These are phyloP conservation scores for Ailuropoda melanoleuca DNA, from an alignment of 2,113 vertebrate species.

Conservation along the genomic window DNA sequence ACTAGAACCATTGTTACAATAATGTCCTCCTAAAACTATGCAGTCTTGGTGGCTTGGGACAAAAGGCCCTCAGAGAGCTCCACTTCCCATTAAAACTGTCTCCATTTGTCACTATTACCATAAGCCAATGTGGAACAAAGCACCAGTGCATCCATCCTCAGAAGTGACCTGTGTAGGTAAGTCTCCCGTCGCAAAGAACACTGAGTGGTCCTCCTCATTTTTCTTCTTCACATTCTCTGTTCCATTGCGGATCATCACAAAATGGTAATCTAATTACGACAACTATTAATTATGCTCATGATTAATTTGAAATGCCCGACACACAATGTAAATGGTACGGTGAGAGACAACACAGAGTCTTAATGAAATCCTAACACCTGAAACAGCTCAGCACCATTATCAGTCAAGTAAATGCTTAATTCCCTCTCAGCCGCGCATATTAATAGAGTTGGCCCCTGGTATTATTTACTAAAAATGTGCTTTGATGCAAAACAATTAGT, in stretches of 20 bases:
- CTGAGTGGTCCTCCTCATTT: neutral
- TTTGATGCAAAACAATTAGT: conserved; percentile 14
- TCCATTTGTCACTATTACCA: neutral
- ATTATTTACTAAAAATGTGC: conserved; percentile 3
- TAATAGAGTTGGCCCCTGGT: neutral
- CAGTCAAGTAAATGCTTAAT: conserved; percentile 40
- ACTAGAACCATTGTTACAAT: neutral
- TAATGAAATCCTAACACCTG: conserved; percentile 73
- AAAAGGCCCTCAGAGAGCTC: neutral
- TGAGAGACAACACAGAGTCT: conserved; percentile 28
- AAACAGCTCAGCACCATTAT: conserved; percentile 56
- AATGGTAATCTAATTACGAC: conserved; percentile 67
- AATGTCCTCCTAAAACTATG: neutral
- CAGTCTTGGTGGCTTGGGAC: neutral
- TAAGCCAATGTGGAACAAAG: neutral
- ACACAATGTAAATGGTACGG: conserved; percentile 33
- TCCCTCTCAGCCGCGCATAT: conserved; percentile 25
- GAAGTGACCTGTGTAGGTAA: neutral
- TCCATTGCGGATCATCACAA: neutral
- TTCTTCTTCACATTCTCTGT: conserved; percentile 10
- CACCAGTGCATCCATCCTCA: neutral
- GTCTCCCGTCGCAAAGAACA: neutral
- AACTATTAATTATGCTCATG: conserved; percentile 71
- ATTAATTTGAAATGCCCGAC: conserved; percentile 72
- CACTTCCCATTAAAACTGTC: neutral